A percentile compares a stretch with the other conserved stretches of the same genome.
Evolutionary conservation across 2,797 vertebrate species (phyloP).

Genomic region (Pampus argenteus): DNA sequence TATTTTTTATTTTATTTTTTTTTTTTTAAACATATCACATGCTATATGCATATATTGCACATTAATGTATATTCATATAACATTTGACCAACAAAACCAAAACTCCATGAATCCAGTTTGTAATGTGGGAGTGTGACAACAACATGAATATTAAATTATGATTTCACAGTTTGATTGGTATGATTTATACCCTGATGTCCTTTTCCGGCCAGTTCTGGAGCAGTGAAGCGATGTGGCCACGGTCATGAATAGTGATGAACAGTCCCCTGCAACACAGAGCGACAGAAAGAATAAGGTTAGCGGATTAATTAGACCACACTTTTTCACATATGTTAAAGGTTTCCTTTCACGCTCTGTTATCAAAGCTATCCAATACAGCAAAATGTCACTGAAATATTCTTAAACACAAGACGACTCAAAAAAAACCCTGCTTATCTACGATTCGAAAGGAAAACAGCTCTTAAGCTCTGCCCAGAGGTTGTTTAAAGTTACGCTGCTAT

Average conservation of each 20-base stretch:
- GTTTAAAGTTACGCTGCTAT: slow-evolving; percentile 47
- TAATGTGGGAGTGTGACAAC: background rate
- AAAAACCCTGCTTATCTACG: slow-evolving; percentile 5
- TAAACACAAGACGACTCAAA: slow-evolving; percentile 8
- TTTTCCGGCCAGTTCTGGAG: slow-evolving; percentile 95
- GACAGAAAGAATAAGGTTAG: slow-evolving; percentile 19
- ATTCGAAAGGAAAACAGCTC: slow-evolving; percentile 45
- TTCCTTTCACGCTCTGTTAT: background rate
- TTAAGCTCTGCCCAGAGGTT: slow-evolving; percentile 26
- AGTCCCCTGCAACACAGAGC: slow-evolving; percentile 87
- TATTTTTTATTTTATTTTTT: no score
- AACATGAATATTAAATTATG: background rate
- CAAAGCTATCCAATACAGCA: background rate
- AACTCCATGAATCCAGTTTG: background rate
- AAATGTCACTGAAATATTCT: slow-evolving; percentile 6
- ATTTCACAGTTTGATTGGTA: background rate
- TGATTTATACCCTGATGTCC: slow-evolving; percentile 89
- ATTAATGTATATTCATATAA: background rate
- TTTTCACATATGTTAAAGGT: background rate
- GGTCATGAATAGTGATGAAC: slow-evolving; percentile 96
- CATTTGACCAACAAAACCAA: background rate
- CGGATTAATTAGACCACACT: background rate
- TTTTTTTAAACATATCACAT: no score
- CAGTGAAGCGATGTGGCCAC: slow-evolving; percentile 90
- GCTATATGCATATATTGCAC: background rate